Conservation (phyloP, 2,113 vertebrate genomes). For the Physeter macrocephalus region DNA sequence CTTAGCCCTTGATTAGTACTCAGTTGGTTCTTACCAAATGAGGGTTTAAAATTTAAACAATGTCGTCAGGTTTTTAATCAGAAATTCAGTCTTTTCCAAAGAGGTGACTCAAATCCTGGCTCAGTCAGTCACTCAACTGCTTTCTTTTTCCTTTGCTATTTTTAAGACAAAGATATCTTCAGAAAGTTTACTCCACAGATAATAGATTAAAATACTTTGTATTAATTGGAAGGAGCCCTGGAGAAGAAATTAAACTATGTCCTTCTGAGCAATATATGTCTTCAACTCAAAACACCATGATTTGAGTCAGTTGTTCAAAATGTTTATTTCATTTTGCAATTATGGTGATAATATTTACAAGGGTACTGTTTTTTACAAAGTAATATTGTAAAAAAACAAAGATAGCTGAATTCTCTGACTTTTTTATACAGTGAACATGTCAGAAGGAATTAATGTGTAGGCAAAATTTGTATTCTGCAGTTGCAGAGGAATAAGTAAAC, state of each 20-base stretch:
- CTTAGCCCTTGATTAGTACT: neutral
- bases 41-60: neutral
- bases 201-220: neutral
- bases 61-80: neutral
- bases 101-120: neutral
- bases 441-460: neutral
- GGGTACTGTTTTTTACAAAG: neutral
- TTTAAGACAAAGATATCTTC: neutral
- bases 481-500: neutral
- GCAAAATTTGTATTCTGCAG: neutral
- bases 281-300: neutral
- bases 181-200: neutral
- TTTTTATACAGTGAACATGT: neutral
- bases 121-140: neutral
- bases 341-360: neutral
- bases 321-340: neutral
- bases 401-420: neutral
- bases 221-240: neutral
- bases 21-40: neutral
- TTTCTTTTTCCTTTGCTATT: neutral
- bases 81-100: conserved; percentile 13
- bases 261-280: neutral
- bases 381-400: neutral
- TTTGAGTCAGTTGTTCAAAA: neutral
- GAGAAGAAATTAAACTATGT: neutral